Base-by-base conservation (phyloP, 2,888 invertebrate species). In the Cataglyphis altisquamis region DNA sequence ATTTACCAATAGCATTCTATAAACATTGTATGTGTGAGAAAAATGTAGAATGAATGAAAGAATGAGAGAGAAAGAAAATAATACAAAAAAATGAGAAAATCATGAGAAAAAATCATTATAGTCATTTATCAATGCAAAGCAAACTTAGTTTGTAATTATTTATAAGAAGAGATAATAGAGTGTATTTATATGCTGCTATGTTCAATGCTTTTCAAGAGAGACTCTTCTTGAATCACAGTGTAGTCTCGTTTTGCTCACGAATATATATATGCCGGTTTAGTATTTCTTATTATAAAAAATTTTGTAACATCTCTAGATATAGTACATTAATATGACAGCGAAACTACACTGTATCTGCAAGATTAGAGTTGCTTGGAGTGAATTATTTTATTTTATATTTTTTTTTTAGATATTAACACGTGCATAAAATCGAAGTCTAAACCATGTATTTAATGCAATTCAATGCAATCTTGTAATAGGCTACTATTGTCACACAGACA, bases 81-180 rank as follows among this genome's bases (percentile, higher is more conserved):
- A 87, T 89, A 90, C 89, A 84, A 91, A 87, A 87, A 52, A 87
- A 45, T 52, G 18, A 41, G 36, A 70, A 72, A 87, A 87, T 90
- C 91, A 90, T 90, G 91, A 52, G 91, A 52, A 52, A n/a, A 52
- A 2, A 93, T 93, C 90, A 90, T 93, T 93, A 93, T 94, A 94
- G 94, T 94, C 94, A 94, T 93, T 92, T 92, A 94, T 94, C 94
- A 94, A 94, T 94, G 94, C 94, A 94, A 94, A 93, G 89, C 92
- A 93, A 89, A 92, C 90, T 88, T 94, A 94, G 92, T 91, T 92
- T 85, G 86, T 92, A 93, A 92, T 92, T 93, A 92, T 91, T 92
- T 91, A 86, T 94, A 93, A 92, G 91, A 82, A 85, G 57, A 82
- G 25, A 86, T 83, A 85, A 86, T 86, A 89, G 80, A 89, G 80